phyloP scores from a whole-genome alignment of 2,888 invertebrate genomes.

The Agrilus biguttatus region DNA sequence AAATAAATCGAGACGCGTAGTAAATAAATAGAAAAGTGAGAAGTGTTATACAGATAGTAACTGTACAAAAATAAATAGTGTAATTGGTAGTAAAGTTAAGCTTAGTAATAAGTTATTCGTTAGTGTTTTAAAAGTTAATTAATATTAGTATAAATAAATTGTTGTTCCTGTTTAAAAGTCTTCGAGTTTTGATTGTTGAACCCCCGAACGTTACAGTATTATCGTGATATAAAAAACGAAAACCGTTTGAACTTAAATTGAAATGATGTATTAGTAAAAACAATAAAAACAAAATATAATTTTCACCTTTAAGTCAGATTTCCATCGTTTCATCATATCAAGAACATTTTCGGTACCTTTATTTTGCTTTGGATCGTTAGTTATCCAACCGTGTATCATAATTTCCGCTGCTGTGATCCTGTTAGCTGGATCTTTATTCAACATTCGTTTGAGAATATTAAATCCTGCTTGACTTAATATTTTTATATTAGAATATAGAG shows the following conservation, averaged over 20 bases:
- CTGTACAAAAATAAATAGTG: too few species aligned
- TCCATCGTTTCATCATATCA: constrained; percentile 32
- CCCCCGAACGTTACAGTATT: too few species aligned
- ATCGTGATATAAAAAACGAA: background rate
- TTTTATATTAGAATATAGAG: background rate
- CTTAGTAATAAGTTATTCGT: too few species aligned
- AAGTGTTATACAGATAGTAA: too few species aligned
- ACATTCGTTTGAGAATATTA: constrained; percentile 31
- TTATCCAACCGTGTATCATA: constrained; percentile 32
- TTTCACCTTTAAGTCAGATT: constrained; percentile 23
- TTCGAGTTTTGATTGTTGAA: too few species aligned
- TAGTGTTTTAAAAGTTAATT: too few species aligned
- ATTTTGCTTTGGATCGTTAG: constrained; percentile 5
- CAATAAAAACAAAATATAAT: too few species aligned
- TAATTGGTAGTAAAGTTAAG: too few species aligned
- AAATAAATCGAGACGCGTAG: too few species aligned
- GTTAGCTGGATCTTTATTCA: constrained; percentile 37
- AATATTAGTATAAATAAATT: too few species aligned
- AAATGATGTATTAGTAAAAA: background rate
- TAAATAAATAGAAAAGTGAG: too few species aligned
- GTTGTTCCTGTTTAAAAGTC: too few species aligned
- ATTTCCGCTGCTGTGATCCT: constrained; percentile 38
- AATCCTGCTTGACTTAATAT: constrained; percentile 20
- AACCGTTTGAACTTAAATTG: background rate
- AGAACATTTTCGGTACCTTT: constrained; percentile 26